phyloP scores from a whole-genome alignment of 2,113 vertebrate genomes.

The Synchiropus splendidus region DNA sequence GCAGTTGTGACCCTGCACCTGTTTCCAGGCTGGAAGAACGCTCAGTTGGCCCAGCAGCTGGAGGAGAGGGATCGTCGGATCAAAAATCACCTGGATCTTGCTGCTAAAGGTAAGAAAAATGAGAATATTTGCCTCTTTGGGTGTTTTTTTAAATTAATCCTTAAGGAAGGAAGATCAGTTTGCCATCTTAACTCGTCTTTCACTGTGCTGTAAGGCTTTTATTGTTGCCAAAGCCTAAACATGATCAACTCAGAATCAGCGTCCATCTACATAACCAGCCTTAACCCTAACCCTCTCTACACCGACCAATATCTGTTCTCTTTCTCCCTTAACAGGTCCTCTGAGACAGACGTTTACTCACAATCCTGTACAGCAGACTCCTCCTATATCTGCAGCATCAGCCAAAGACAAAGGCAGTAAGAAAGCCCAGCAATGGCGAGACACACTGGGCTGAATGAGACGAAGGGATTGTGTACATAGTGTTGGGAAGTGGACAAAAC shows the following conservation, averaged over 20 bases:
- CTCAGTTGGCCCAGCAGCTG: slow-evolving; percentile 69
- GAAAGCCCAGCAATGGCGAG: slow-evolving; percentile 69
- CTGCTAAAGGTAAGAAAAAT: slow-evolving; percentile 68
- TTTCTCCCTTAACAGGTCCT: slow-evolving; percentile 60
- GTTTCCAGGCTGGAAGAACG: slow-evolving; percentile 77
- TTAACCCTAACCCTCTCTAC: too few species aligned
- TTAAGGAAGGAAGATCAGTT: too few species aligned
- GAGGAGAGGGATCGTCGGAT: slow-evolving; percentile 72
- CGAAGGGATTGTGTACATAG: too few species aligned
- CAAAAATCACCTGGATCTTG: slow-evolving; percentile 72
- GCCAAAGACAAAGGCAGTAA: slow-evolving; percentile 46
- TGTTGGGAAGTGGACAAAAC: background rate
- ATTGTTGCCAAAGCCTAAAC: too few species aligned
- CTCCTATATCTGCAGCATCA: slow-evolving; percentile 32
- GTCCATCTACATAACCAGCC: too few species aligned
- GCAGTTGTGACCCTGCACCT: background rate
- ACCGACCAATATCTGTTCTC: background rate
- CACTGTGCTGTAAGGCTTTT: too few species aligned
- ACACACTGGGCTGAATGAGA: slow-evolving; percentile 75
- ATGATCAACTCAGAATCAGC: too few species aligned
- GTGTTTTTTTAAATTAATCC: too few species aligned
- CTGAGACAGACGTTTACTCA: slow-evolving; percentile 80
- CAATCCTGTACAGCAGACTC: slow-evolving; percentile 70
- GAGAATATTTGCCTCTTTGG: too few species aligned
- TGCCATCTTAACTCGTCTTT: too few species aligned